Base-by-base conservation (phyloP, 1,140 invertebrate species). In the Pseudomyrmex cubaensis region DNA sequence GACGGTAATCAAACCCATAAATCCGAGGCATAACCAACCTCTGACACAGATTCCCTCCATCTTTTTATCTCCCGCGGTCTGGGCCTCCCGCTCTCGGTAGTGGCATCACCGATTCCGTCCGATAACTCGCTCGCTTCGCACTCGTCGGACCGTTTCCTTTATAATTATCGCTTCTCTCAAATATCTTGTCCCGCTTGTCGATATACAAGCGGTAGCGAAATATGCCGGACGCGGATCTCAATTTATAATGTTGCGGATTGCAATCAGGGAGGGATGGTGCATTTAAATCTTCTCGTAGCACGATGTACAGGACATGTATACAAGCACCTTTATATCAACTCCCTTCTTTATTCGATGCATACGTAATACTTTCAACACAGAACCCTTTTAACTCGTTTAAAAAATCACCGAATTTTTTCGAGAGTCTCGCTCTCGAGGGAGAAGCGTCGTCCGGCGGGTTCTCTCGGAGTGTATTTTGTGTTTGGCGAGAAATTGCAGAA, bases 1-100 rank as follows among this genome's bases (percentile, higher is more conserved):
- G 66, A 80, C 82, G 82, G 87, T 91, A 91, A 91, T 92, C 91
- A 92, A 90, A 92, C 85, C 88, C 89, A 92, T 91, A 92, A 91
- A 91, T 91, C 87, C 90, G 74, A 90, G 84, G 76, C 83, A 87
- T 89, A 90, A 91, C 87, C 90, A 91, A 91, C 89, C 90, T 90
- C 90, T 88, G 90, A 91, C 89, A 91, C 89, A 90, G 89, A 91
- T 91, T 90, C 86, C 77, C 83, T 72, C 59, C 54, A 76, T 82
- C 78, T 87, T 82, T 82, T 67, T 85, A 83, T 70, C 59, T 63
- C 64, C 35, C 56, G 13, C 72, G 63, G 52, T 74, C 72, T 69
- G 62, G 62, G 69, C 61, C 20, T 44, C 44, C 22, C n/a, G 46
- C 62, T 70, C 62, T 70, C 61, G 85, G 59, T 78, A 66, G 80